phyloP scores from a whole-genome alignment of 2,113 vertebrate genomes.

The Protobothrops mucrosquamatus region DNA sequence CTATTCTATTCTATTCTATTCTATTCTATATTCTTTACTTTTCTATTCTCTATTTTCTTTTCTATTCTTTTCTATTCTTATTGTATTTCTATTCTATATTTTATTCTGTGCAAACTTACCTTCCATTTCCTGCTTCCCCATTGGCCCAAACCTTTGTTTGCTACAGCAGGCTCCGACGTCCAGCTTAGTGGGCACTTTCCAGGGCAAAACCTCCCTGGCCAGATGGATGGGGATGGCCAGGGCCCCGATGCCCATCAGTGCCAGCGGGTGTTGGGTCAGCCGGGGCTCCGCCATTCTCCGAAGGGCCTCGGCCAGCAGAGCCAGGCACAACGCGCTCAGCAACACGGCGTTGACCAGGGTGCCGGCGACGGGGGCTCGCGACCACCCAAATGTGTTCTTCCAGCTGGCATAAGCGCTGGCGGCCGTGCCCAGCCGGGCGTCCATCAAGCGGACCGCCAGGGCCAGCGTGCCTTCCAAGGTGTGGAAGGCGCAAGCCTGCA shows the following conservation, averaged over 20 bases:
- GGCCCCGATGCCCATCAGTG: background rate
- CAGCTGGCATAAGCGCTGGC: rapidly evolving
- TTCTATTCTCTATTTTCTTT: too few relatives aligned
- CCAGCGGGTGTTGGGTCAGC: background rate
- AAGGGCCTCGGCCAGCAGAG: background rate
- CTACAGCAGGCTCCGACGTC: background rate
- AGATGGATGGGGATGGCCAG: background rate
- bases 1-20: too few relatives aligned
- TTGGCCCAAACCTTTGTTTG: too few relatives aligned
- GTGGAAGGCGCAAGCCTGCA: constrained; percentile 8
- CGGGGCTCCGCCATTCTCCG: background rate
- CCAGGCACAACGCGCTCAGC: background rate
- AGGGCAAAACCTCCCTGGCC: background rate
- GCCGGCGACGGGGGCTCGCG: background rate
- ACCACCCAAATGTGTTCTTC: constrained; percentile 31
- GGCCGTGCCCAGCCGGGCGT: background rate
- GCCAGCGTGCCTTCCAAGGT: constrained; percentile 1
- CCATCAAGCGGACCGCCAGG: background rate
- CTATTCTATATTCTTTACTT: too few relatives aligned
- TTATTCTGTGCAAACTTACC: background rate
- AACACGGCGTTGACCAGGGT: background rate
- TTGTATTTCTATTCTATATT: too few relatives aligned
- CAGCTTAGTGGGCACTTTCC: too few relatives aligned
- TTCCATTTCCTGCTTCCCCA: background rate
- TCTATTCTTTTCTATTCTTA: too few relatives aligned